Percentiles rank a stretch among this genome's conserved stretches.
phyloP scores from a whole-genome alignment of 2,888 invertebrate species.

The Pseudococcus longispinus region DNA sequence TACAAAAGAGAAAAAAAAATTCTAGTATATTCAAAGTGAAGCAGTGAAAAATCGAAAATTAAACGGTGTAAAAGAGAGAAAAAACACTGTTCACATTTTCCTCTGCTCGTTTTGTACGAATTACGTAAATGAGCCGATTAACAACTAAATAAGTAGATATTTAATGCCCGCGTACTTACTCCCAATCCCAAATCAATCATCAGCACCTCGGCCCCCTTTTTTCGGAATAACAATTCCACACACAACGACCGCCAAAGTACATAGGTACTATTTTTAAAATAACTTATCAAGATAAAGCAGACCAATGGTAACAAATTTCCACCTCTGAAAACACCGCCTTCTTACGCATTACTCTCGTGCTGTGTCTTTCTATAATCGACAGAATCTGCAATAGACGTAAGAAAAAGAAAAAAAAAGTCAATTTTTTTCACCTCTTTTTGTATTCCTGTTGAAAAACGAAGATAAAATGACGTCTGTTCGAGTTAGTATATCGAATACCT shows the following conservation, averaged over 20 bases:
- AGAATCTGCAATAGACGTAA: slow-evolving; percentile 5
- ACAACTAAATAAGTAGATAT: background rate
- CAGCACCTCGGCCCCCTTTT: background rate
- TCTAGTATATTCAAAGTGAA: slow-evolving; percentile 27
- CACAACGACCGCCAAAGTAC: background rate
- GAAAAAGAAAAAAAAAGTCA: background rate
- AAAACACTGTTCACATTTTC: background rate
- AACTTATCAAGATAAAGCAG: slow-evolving; percentile 36
- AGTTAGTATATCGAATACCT: slow-evolving; percentile 11
- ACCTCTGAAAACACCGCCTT: background rate
- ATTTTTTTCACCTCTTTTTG: background rate
- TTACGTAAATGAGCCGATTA: slow-evolving; percentile 30
- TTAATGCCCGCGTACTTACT: background rate
- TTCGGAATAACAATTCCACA: background rate
- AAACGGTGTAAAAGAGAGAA: background rate
- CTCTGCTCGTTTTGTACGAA: background rate
- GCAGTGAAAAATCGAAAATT: slow-evolving; percentile 1
- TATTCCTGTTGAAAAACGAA: too few relatives aligned
- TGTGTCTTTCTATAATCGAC: background rate
- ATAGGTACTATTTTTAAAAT: background rate
- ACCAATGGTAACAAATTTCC: slow-evolving; percentile 46
- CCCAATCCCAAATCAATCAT: background rate
- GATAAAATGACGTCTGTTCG: background rate
- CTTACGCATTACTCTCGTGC: background rate
- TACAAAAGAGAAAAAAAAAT: slow-evolving; percentile 9